These are phyloP conservation scores for Spisula solida DNA, from an alignment of 2,888 invertebrate genomes.

Conservation along the genomic window DNA sequence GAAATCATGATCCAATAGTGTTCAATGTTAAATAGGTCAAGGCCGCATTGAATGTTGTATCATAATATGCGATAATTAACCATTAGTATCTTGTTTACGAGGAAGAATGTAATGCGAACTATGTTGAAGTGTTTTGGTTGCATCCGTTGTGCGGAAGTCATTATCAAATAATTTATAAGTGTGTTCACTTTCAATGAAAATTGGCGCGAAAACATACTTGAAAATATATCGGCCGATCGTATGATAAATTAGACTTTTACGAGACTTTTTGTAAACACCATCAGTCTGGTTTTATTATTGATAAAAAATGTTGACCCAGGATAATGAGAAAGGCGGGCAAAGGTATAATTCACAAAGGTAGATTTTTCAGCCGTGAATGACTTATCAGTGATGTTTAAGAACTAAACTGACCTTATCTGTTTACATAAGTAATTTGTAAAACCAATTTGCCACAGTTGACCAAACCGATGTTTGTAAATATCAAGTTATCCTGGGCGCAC, in stretches of 20 bases:
- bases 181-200: neutral
- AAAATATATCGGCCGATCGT: neutral
- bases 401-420: too few relatives aligned
- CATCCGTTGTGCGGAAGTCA: constrained; percentile 8
- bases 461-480: too few relatives aligned
- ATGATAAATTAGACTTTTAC: neutral
- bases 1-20: neutral
- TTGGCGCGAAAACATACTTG: constrained; percentile 1
- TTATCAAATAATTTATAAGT: neutral
- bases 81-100: neutral
- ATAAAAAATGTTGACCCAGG: too few relatives aligned
- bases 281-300: too few relatives aligned
- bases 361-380: too few relatives aligned
- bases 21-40: neutral
- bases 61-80: neutral
- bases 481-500: too few relatives aligned
- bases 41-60: neutral
- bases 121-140: neutral
- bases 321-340: too few relatives aligned
- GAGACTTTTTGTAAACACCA: neutral
- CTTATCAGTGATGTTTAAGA: too few relatives aligned
- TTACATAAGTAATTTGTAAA: too few relatives aligned
- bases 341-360: too few relatives aligned
- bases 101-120: neutral
- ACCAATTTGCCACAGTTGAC: too few relatives aligned